phyloP scores from a whole-genome alignment of 2,113 vertebrate genomes.

The Pao palembangensis region DNA sequence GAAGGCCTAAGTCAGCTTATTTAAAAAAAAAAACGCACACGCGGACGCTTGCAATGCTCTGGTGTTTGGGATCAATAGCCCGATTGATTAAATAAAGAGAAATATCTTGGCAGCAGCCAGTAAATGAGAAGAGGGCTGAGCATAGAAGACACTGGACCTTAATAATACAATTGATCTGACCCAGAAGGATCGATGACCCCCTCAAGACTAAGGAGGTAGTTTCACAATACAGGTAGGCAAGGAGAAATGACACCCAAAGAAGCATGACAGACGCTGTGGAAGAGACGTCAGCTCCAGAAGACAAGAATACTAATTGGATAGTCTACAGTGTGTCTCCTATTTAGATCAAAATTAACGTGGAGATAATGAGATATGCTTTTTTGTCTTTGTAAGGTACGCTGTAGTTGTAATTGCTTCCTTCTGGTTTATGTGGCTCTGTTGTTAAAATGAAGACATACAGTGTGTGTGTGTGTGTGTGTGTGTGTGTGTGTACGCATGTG shows the following conservation, averaged over 20 bases:
- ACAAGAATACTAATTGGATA: slow-evolving; percentile 60
- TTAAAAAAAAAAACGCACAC: slow-evolving; percentile 20
- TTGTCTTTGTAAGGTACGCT: slow-evolving; percentile 53
- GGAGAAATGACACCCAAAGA: not conserved
- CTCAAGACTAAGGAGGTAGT: slow-evolving; percentile 43
- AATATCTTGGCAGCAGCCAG: slow-evolving; percentile 34
- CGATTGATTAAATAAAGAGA: slow-evolving; percentile 54
- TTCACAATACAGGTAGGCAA: not conserved
- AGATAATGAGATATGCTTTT: slow-evolving; percentile 56
- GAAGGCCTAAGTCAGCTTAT: slow-evolving; percentile 6
- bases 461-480: not conserved
- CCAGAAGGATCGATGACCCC: slow-evolving; percentile 53
- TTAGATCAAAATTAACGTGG: slow-evolving; percentile 60
- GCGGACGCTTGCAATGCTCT: slow-evolving; percentile 5
- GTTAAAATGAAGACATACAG: not conserved
- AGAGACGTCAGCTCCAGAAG: slow-evolving; percentile 44
- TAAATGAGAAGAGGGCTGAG: slow-evolving; percentile 15
- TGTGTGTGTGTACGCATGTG: not conserved
- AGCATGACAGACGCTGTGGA: slow-evolving; percentile 19
- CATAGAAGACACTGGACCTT: slow-evolving; percentile 36
- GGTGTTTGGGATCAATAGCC: slow-evolving; percentile 50
- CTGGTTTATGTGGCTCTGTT: slow-evolving; percentile 65
- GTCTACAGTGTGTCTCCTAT: slow-evolving; percentile 61
- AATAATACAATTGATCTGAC: slow-evolving; percentile 54
- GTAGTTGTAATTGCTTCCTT: slow-evolving; percentile 63